Percentiles rank a stretch among this genome's conserved stretches.
Evolutionary conservation across 2,888 invertebrate species (phyloP).

Genomic region (Drosophila mayaguana): DNA sequence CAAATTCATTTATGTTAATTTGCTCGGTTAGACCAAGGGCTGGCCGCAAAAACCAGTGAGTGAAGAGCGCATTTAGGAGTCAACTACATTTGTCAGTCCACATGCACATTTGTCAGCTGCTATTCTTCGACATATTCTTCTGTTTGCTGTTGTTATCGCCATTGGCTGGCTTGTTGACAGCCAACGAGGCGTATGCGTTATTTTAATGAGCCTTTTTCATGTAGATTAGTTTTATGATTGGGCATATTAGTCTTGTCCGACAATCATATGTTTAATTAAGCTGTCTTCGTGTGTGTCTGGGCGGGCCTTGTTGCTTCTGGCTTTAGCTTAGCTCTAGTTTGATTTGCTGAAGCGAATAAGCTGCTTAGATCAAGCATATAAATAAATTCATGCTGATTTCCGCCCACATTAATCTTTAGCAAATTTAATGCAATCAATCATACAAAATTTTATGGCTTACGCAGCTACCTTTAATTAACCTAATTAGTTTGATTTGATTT

Average conservation of each 20-base stretch:
- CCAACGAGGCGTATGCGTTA: conserved; percentile 70
- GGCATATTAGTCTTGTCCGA: conserved; percentile 63
- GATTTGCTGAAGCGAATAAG: conserved; percentile 3
- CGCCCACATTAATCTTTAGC: neutral
- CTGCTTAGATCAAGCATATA: conserved; percentile 2
- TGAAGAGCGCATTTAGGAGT: conserved; percentile 33
- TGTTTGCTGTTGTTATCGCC: conserved; percentile 2
- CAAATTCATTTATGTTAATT: conserved; percentile 81
- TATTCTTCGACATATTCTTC: neutral
- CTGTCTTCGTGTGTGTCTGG: conserved; percentile 12
- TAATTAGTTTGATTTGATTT: neutral
- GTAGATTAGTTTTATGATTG: conserved; percentile 79
- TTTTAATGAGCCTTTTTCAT: conserved; percentile 76
- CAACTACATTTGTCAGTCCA: conserved; percentile 37
- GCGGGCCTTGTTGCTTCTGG: neutral
- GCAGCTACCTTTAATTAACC: neutral
- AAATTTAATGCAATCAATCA: neutral
- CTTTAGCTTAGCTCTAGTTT: conserved; percentile 19
- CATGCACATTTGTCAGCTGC: conserved; percentile 61
- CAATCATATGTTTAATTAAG: conserved; percentile 65
- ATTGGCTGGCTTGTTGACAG: conserved; percentile 56
- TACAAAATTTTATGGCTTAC: neutral
- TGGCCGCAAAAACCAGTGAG: conserved; percentile 50
- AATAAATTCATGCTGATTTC: neutral
- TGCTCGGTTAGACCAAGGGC: conserved; percentile 64